phyloP scores from a whole-genome alignment of 2,113 vertebrate genomes.

The Gobius niger region DNA sequence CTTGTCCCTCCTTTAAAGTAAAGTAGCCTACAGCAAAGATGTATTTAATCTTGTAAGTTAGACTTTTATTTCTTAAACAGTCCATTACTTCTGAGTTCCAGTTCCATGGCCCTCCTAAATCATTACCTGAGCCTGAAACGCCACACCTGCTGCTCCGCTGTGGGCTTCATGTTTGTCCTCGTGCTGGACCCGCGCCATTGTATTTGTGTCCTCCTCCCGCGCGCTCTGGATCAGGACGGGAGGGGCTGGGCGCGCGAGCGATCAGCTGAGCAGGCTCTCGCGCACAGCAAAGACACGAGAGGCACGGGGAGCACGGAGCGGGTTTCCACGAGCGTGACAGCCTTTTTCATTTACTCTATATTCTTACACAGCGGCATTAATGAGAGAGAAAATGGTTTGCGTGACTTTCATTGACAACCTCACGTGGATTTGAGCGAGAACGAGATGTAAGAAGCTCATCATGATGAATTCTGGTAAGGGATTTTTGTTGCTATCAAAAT shows the following conservation, averaged over 20 bases:
- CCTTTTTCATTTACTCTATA: background rate
- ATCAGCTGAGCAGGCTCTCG: slow-evolving; percentile 49
- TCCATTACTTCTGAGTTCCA: too few species aligned
- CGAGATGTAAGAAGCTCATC: slow-evolving; percentile 40
- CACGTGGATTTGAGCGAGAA: background rate
- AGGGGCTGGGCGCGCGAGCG: slow-evolving; percentile 17
- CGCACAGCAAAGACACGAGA: background rate
- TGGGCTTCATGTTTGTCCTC: background rate
- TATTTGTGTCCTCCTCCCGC: slow-evolving; percentile 60
- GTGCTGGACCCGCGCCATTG: slow-evolving; percentile 25
- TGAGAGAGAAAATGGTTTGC: slow-evolving; percentile 7
- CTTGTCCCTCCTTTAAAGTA: too few species aligned
- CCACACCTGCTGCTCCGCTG: slow-evolving; percentile 26
- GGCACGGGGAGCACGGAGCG: slow-evolving; percentile 7
- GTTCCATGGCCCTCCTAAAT: too few species aligned
- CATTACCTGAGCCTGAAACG: background rate
- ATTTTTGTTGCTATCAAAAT: background rate
- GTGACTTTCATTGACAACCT: background rate
- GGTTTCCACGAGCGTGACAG: background rate
- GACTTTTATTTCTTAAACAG: too few species aligned
- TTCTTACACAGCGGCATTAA: background rate
- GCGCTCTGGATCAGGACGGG: slow-evolving; percentile 22
- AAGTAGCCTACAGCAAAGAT: too few species aligned
- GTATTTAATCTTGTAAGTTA: too few species aligned
- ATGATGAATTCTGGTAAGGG: slow-evolving; percentile 74